Conservation (phyloP, 2,888 invertebrate species). For the Ommatoiulus sabulosus region DNA sequence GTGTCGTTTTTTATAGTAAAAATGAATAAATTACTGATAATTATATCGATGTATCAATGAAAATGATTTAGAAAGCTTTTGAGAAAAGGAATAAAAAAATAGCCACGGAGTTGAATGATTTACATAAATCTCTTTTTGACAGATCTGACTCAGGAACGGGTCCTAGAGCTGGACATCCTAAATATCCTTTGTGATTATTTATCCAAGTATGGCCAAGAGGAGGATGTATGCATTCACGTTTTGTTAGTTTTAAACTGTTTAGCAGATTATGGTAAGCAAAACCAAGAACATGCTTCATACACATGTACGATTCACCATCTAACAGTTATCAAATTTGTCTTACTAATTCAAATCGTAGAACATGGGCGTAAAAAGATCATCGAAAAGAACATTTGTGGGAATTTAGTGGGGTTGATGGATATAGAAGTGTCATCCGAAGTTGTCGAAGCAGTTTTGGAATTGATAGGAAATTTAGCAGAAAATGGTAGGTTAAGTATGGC, state of each 20-base stretch:
- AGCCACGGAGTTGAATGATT: too few species aligned
- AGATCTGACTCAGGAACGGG: slow-evolving; percentile 68
- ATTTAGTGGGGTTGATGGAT: slow-evolving; percentile 61
- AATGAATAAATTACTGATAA: too few species aligned
- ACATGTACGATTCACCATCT: neutral
- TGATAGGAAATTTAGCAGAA: slow-evolving; percentile 66
- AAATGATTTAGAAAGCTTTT: too few species aligned
- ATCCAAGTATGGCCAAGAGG: slow-evolving; percentile 69
- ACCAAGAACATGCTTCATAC: neutral
- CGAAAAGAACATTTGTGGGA: slow-evolving; percentile 60
- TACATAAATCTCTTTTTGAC: slow-evolving; percentile 57
- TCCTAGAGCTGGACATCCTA: slow-evolving; percentile 70
- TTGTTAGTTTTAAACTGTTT: slow-evolving; percentile 71
- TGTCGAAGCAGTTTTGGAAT: slow-evolving; percentile 65
- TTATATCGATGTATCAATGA: too few species aligned
- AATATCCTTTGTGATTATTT: slow-evolving; percentile 70
- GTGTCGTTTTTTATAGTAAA: too few species aligned
- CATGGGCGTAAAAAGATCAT: slow-evolving; percentile 61
- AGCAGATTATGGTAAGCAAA: slow-evolving; percentile 69
- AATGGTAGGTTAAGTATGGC: slow-evolving; percentile 63
- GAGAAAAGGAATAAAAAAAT: too few species aligned
- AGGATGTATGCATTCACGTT: slow-evolving; percentile 71
- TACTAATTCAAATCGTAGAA: slow-evolving; percentile 56
- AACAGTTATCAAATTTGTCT: neutral
- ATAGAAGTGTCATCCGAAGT: slow-evolving; percentile 63